Evolutionary conservation across 2,888 invertebrate genomes (phyloP).

Genomic region (Nezara viridula): DNA sequence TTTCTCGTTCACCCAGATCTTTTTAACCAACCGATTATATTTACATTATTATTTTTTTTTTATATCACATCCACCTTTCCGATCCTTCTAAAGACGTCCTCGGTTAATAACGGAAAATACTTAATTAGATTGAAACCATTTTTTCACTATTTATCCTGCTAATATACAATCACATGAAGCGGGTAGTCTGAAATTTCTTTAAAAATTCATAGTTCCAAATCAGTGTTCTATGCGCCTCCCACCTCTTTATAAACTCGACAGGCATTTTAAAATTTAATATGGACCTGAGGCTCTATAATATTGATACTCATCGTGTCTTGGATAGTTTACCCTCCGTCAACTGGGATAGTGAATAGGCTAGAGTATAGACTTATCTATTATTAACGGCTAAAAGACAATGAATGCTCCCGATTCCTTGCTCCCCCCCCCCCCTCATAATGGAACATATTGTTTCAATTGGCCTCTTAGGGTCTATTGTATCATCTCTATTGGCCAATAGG

Average conservation of each 20-base stretch:
- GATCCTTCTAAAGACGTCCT: too few relatives aligned
- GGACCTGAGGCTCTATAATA: background rate
- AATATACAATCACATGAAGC: too few relatives aligned
- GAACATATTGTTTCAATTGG: conserved; percentile 15
- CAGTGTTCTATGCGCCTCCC: background rate
- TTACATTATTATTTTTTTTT: too few relatives aligned
- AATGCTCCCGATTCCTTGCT: background rate
- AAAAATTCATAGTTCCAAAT: conserved; percentile 3
- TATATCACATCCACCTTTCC: too few relatives aligned
- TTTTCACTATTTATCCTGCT: too few relatives aligned
- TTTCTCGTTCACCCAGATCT: too few relatives aligned
- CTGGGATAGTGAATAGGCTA: background rate
- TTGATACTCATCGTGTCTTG: background rate
- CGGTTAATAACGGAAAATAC: too few relatives aligned
- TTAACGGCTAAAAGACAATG: background rate
- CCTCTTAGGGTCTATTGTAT: background rate
- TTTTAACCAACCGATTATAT: too few relatives aligned
- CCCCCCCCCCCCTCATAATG: background rate
- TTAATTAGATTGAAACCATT: too few relatives aligned
- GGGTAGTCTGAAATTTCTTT: too few relatives aligned
- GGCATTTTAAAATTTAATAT: background rate
- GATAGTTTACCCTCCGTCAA: background rate
- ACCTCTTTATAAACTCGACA: background rate
- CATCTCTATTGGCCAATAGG: background rate
- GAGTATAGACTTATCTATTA: background rate